Base-by-base conservation (phyloP, 64 coral and sea anemone species). In the Stichodactyla mertensii region DNA sequence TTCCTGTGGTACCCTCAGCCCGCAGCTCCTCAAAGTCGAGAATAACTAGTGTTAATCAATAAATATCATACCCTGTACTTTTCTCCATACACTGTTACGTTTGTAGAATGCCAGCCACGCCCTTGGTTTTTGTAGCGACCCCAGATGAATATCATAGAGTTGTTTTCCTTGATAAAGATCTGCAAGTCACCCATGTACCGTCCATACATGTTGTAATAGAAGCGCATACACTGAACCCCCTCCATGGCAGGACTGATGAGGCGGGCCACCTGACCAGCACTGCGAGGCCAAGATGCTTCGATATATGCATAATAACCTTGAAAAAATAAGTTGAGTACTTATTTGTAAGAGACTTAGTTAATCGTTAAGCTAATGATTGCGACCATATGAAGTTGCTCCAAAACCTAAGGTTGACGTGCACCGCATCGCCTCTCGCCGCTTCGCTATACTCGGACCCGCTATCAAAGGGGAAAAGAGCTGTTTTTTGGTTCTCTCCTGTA, bases 51-150 rank as follows among this genome's bases (percentile, higher is more conserved):
- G 36, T 66, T 18, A 66, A 22, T n/a, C 62, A 22, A 7, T 66
- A 12, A 5, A 54, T 59, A 7, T 54, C 82, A 92, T 93, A 96
- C 90, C 82, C 61, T 96, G 77, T 93, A 92, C 3, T 71, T 80
- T 55, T 69, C 78, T 14, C 94, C 91, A 54, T 90, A 93, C 52
- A 96, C 94, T 16, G 94, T 96, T 4, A 83, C 80, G n/a, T 96
- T 96, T 5, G 84, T 69, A 16, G 58, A 71, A 28, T 85, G 85
- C 94, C 94, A 96, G 11, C 59, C 59, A 5, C 56, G 52, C 5
- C 94, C 94, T 86, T 96, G 94, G 60, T 96, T 82, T 59, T 90
- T 92, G 55, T 93, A 96, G 61, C 88, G 79, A 45, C 91, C 94
- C 94, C 94, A 96, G 20, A 96, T 23, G 51, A 90, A 96, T 18